Conservation (phyloP, 2,888 invertebrate genomes). For the Rhodophaea formosa region DNA sequence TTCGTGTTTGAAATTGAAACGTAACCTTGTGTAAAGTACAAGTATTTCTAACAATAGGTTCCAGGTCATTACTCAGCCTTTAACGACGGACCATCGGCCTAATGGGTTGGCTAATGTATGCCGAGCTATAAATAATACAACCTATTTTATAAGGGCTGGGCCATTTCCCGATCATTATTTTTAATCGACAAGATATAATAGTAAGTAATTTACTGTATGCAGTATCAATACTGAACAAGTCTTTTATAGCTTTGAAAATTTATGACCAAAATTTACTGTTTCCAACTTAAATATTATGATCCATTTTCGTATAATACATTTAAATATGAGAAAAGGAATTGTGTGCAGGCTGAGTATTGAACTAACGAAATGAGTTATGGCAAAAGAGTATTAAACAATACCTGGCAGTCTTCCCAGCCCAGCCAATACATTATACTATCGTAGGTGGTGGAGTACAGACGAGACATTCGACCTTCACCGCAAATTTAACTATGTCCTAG, state of each 20-base stretch:
- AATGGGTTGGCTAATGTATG: slow-evolving; percentile 64
- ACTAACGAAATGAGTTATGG: background rate
- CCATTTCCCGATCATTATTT: slow-evolving; percentile 40
- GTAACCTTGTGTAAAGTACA: slow-evolving; percentile 28
- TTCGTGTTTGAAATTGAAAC: background rate
- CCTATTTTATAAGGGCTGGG: slow-evolving; percentile 46
- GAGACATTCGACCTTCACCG: slow-evolving; percentile 41
- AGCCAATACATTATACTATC: slow-evolving; percentile 43
- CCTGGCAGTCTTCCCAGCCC: slow-evolving; percentile 57
- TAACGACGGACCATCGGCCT: slow-evolving; percentile 56
- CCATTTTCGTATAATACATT: background rate
- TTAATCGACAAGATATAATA: slow-evolving; percentile 21
- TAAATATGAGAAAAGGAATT: background rate
- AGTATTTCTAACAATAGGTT: slow-evolving; percentile 55
- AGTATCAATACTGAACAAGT: background rate
- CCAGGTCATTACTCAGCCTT: slow-evolving; percentile 61
- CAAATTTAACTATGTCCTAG: slow-evolving; percentile 18
- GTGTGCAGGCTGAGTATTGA: background rate
- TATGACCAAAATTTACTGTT: no score
- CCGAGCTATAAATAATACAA: slow-evolving; percentile 60
- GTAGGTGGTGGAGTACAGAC: slow-evolving; percentile 37
- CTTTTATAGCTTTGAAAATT: no score
- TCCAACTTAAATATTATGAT: no score
- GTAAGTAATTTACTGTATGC: background rate
- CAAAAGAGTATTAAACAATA: slow-evolving; percentile 41